Conservation (phyloP, 2,797 vertebrate species). For the Botia kubotai region DNA sequence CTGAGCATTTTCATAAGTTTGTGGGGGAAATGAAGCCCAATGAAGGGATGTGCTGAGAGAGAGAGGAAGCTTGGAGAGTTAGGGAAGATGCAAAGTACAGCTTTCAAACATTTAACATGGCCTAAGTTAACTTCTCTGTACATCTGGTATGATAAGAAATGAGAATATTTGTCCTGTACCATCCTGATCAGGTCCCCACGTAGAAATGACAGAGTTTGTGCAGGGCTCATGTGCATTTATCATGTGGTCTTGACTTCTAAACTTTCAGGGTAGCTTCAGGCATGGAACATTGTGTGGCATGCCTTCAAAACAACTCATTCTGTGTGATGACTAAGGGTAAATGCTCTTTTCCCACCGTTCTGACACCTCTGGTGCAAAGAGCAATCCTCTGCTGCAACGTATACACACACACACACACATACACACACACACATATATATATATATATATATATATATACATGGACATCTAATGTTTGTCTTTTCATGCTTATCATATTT, state of each 20-base stretch:
- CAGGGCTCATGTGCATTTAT: background rate
- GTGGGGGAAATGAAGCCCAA: slow-evolving; percentile 67
- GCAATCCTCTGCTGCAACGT: background rate
- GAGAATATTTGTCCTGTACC: background rate
- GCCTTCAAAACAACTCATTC: background rate
- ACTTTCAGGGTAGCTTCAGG: background rate
- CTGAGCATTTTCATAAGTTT: slow-evolving; percentile 83
- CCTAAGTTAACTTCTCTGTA: slow-evolving; percentile 73
- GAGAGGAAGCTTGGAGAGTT: slow-evolving; percentile 6
- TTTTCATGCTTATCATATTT: background rate
- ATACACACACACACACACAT: background rate
- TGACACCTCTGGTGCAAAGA: background rate
- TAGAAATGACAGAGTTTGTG: background rate
- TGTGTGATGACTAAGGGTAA: slow-evolving; percentile 6
- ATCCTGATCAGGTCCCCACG: background rate
- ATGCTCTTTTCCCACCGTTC: background rate
- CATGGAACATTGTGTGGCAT: background rate
- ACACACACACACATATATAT: background rate
- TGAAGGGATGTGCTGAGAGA: slow-evolving; percentile 47
- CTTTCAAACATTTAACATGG: slow-evolving; percentile 56
- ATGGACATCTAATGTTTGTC: background rate
- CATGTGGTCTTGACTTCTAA: slow-evolving; percentile 7
- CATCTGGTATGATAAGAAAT: slow-evolving; percentile 66
- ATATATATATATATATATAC: background rate
- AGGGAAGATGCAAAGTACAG: slow-evolving; percentile 67